These are phyloP conservation scores for Chrysina gloriosa DNA, from an alignment of 2,888 invertebrate genomes.

Conservation along the genomic window DNA sequence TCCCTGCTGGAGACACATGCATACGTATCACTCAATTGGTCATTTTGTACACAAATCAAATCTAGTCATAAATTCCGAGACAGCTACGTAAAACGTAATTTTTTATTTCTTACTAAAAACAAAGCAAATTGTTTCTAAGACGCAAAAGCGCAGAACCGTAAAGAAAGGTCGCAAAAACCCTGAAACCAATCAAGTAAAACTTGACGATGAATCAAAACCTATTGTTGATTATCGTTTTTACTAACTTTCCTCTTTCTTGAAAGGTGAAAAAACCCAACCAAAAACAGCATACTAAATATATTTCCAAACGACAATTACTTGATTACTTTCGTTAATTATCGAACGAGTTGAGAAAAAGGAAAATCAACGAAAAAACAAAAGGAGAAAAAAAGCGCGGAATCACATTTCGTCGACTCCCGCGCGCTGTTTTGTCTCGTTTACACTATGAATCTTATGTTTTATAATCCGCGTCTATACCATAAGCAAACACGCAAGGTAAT, in stretches of 20 bases:
- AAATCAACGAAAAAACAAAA: not conserved
- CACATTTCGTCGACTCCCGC: conserved; percentile 1
- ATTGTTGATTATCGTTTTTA: not conserved
- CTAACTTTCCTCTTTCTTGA: not conserved
- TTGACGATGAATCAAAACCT: not conserved
- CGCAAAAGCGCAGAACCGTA: not conserved
- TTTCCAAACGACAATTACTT: too few species aligned
- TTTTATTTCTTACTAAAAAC: too few species aligned
- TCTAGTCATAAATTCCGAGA: too few species aligned
- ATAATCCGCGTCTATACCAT: conserved; percentile 21
- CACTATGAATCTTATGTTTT: conserved; percentile 13
- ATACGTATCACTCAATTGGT: too few species aligned
- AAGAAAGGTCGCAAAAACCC: not conserved
- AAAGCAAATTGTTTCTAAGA: not conserved
- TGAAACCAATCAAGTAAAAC: not conserved
- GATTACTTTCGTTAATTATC: too few species aligned
- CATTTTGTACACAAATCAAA: too few species aligned
- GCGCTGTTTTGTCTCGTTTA: not conserved
- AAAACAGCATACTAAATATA: too few species aligned
- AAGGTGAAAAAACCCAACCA: not conserved
- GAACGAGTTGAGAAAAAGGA: not conserved
- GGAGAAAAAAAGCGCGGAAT: not conserved
- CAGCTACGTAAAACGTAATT: too few species aligned
- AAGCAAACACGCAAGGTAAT: conserved; percentile 18
- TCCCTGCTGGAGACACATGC: too few species aligned